A percentile compares a stretch with the other conserved stretches of the same genome.
Evolutionary conservation across 23 tunicate species (phyloP).

Genomic region (Styela clava): DNA sequence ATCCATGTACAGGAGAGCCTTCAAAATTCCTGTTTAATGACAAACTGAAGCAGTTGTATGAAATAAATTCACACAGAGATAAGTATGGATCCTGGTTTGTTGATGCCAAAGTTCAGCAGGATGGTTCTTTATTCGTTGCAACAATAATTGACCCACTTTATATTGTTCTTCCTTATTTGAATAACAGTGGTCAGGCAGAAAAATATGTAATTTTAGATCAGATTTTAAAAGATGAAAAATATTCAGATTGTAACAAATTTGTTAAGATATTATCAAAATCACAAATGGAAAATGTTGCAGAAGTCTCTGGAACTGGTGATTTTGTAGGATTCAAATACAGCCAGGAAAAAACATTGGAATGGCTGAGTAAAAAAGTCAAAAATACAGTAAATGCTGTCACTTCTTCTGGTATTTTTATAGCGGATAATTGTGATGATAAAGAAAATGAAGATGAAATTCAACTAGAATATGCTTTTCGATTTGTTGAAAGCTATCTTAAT

Average conservation of each 20-base stretch:
- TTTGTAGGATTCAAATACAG: constrained; percentile 58
- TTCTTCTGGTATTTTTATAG: constrained; percentile 36
- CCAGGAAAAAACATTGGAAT: constrained; percentile 61
- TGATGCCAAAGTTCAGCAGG: constrained; percentile 38
- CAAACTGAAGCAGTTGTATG: constrained; percentile 20
- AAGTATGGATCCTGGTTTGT: constrained; percentile 68
- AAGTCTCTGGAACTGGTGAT: constrained; percentile 37
- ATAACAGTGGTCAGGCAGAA: constrained; percentile 10
- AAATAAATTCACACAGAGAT: constrained; percentile 48
- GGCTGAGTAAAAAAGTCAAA: constrained; percentile 68
- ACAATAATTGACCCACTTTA: constrained; percentile 78
- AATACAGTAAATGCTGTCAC: constrained; percentile 26
- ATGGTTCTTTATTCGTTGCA: constrained; percentile 48
- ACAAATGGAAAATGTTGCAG: constrained; percentile 37
- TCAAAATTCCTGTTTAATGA: constrained; percentile 37
- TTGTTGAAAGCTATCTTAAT: constrained; percentile 46
- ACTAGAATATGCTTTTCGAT: constrained; percentile 48
- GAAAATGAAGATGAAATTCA: constrained; percentile 33
- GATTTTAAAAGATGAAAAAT: constrained; percentile 22
- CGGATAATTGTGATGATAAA: constrained; percentile 11
- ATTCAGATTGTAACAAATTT: constrained; percentile 13
- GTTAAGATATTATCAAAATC: constrained; percentile 5
- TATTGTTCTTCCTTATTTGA: constrained; percentile 32
- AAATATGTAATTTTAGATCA: constrained; percentile 70
- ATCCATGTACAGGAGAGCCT: constrained; percentile 46